Evolutionary conservation across 1,140 invertebrate genomes (phyloP), one percentile per base, ranked within the genome.

Genomic region (Trachymyrmex cornetzi): DNA sequence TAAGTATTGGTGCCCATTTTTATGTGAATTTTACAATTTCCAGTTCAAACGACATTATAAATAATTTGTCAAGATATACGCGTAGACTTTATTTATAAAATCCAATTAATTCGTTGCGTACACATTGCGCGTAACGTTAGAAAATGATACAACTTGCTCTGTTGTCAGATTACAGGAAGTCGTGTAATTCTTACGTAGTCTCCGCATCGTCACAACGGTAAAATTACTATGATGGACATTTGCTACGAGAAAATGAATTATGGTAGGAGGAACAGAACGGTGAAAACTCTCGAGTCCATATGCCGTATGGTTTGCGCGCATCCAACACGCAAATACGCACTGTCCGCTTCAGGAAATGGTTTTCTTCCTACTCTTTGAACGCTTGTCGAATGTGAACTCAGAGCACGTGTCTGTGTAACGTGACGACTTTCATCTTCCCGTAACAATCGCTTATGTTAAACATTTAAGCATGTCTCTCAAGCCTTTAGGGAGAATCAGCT

Each of bases 301-400:
- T 55, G 64, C 22, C 67, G 72, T n/a, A 48, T 30, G 53, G 71
- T 55, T 59, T 34, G 72, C 74, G 59, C 34, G 48, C 50, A n/a
- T n/a, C 16, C 30, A 48, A 63, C 85, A 16, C 57, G 53, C 38
- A 67, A 79, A 85, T 72, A 59, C 34, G 50, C 74, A 12, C 57
- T 38, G 38, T 48, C 48, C 27, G 77, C 55, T 72, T 88, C 74
- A 90, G 89, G 80, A 90, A 90, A 90, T 55, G 27, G 57, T 89
- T 89, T 90, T 75, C 89, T 90, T 90, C 86, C 88, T 89, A 87
- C 67, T 87, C 75, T 27, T 12, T 2, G 30, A 48, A 30, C 16
- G 57, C 34, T 84, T 80, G 79, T 90, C 74, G 66, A 87, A 85
- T 24, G 59, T 75, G 44, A 75, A 85, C 72, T 53, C 12, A 16